These are phyloP conservation scores for Phaethon lepturus DNA, from an alignment of 2,113 vertebrate genomes.

Conservation along the genomic window DNA sequence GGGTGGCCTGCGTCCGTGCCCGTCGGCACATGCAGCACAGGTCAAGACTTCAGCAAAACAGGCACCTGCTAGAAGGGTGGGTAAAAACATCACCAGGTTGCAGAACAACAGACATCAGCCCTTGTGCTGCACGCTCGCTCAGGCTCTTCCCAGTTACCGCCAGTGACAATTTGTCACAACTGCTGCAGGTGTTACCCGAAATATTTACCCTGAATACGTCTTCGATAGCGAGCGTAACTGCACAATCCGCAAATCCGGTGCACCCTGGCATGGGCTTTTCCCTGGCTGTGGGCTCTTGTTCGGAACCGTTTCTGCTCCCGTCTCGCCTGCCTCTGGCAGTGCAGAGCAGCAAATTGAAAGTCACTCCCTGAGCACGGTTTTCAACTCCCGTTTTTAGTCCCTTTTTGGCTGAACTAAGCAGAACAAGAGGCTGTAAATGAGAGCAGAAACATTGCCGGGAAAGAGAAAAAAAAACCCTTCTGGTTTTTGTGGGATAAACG, in stretches of 20 bases:
- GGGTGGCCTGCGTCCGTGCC: fast-evolving
- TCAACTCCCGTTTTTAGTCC: background rate
- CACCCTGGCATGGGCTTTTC: fast-evolving
- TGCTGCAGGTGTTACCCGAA: background rate
- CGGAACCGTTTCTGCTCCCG: background rate
- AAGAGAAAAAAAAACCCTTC: background rate
- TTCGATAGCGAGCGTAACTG: background rate
- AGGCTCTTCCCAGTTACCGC: background rate
- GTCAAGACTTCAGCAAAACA: background rate
- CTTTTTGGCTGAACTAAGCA: background rate
- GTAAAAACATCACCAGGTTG: background rate
- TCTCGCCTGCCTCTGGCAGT: too few relatives aligned
- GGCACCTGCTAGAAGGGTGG: background rate
- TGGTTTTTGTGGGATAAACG: fast-evolving
- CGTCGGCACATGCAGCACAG: background rate
- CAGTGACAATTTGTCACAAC: background rate
- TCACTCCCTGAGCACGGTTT: background rate
- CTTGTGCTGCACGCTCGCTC: too few relatives aligned
- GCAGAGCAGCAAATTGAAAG: background rate
- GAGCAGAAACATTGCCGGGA: background rate
- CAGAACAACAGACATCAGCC: background rate
- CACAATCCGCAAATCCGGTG: background rate
- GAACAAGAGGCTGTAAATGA: background rate
- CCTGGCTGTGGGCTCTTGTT: background rate
- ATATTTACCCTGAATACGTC: background rate